phyloP scores from a whole-genome alignment of 2,888 invertebrate species.

The Trachelus troglodyta region DNA sequence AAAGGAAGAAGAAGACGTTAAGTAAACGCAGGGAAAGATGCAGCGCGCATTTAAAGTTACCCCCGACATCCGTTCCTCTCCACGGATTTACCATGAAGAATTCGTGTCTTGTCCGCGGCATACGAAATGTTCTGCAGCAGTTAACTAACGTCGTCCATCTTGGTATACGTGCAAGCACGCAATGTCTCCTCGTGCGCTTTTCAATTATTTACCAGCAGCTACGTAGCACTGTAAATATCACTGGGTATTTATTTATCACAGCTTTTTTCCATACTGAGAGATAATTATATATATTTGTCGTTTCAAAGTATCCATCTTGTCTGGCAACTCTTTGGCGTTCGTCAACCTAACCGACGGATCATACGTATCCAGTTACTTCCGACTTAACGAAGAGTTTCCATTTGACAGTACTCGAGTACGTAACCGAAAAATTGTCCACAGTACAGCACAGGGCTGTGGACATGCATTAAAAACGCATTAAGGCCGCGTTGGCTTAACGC shows the following conservation, averaged over 20 bases:
- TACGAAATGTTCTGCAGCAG: slow-evolving; percentile 44
- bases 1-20: slow-evolving; percentile 8
- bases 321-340: background rate
- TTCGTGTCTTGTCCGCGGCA: slow-evolving; percentile 38
- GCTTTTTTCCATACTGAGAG: background rate
- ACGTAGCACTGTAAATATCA: background rate
- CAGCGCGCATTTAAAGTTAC: slow-evolving; percentile 48
- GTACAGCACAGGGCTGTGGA: slow-evolving; percentile 17
- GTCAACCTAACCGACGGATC: background rate
- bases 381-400: background rate
- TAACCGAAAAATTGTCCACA: slow-evolving; percentile 3
- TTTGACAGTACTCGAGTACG: background rate
- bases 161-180: slow-evolving; percentile 31
- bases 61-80: slow-evolving; percentile 23
- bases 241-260: background rate
- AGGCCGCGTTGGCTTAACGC: slow-evolving; percentile 30
- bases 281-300: background rate
- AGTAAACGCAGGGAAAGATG: slow-evolving; percentile 30
- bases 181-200: slow-evolving; percentile 17
- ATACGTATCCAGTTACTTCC: background rate
- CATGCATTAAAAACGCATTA: slow-evolving; percentile 48
- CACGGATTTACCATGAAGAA: slow-evolving; percentile 15
- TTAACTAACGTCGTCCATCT: slow-evolving; percentile 17
- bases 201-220: background rate
- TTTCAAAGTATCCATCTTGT: background rate